Conservation (phyloP, 2,113 vertebrate genomes). For the Hemiscyllium ocellatum region DNA sequence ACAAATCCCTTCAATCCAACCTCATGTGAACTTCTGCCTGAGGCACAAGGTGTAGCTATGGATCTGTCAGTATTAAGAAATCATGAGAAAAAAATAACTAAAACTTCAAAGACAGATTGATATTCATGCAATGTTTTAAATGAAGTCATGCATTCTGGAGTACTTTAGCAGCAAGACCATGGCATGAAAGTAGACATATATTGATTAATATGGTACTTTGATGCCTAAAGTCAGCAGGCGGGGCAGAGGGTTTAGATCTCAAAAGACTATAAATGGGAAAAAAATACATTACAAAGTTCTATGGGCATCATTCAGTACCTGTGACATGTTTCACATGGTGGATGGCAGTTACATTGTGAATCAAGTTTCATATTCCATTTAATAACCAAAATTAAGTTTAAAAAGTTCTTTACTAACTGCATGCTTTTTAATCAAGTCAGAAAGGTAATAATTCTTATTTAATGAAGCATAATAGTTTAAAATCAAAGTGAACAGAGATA, state of each 20-base stretch:
- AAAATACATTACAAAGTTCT: background rate
- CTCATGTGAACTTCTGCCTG: constrained; percentile 5
- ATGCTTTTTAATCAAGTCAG: constrained; percentile 12
- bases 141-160: constrained; percentile 30
- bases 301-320: background rate
- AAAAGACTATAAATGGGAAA: background rate
- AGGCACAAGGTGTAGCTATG: constrained; percentile 30
- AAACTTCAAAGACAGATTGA: constrained; percentile 33
- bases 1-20: constrained; percentile 11
- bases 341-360: background rate
- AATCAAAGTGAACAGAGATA: background rate
- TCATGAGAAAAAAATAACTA: background rate
- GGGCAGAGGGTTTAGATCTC: background rate
- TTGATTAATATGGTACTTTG: constrained; percentile 17
- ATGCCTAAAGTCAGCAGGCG: background rate
- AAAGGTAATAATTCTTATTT: constrained; percentile 25
- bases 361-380: constrained; percentile 30
- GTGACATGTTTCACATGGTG: background rate
- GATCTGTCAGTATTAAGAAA: constrained; percentile 35
- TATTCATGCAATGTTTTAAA: constrained; percentile 7
- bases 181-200: background rate
- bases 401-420: background rate
- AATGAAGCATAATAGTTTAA: constrained; percentile 24
- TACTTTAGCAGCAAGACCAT: constrained; percentile 17
- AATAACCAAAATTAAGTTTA: constrained; percentile 32